These are phyloP conservation scores for Cebidichthys violaceus DNA, from an alignment of 2,113 vertebrate genomes.

Conservation along the genomic window DNA sequence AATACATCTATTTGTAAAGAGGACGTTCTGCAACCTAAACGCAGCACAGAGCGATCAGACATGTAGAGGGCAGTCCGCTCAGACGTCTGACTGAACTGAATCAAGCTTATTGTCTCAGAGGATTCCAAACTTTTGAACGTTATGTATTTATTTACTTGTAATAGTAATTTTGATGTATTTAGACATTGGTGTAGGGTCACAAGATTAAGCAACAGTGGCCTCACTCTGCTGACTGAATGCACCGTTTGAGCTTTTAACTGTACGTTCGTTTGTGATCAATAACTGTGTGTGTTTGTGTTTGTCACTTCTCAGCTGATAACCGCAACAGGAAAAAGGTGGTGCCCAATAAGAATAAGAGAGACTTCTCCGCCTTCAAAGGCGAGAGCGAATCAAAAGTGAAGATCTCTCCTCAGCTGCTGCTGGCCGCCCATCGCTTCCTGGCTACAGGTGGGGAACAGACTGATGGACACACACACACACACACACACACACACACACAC, in stretches of 20 bases:
- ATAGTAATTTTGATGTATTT: not conserved
- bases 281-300: not conserved
- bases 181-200: not conserved
- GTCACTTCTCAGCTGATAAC: conserved; percentile 88
- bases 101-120: not conserved
- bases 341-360: conserved; percentile 89
- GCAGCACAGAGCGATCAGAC: not conserved
- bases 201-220: no score
- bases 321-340: conserved; percentile 89
- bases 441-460: conserved; percentile 87
- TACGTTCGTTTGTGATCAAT: no score
- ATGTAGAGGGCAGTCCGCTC: not conserved
- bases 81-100: not conserved
- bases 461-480: not conserved
- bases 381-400: conserved; percentile 93
- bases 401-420: conserved; percentile 95
- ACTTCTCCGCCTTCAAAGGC: conserved; percentile 96
- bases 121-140: not conserved
- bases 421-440: conserved; percentile 96
- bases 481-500: not conserved
- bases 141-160: not conserved
- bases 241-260: not conserved
- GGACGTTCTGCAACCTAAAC: not conserved
- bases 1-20: not conserved
- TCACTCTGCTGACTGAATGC: no score